Conservation (phyloP, 2,888 invertebrate genomes). For the Drosophila mulleri region DNA sequence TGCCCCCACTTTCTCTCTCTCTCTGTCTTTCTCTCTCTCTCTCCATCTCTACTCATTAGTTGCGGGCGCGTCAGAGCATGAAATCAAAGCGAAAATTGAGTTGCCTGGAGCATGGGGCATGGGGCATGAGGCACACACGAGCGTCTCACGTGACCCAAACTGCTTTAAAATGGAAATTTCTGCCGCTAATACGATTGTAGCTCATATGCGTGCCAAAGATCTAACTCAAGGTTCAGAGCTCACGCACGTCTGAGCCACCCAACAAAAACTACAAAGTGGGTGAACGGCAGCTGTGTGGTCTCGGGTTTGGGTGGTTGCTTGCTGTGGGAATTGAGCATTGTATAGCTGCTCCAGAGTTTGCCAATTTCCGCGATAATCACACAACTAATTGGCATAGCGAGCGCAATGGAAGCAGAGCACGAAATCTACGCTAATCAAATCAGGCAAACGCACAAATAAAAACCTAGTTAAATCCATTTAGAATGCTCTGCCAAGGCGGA, state of each 20-base stretch:
- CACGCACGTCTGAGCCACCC: conserved; percentile 60
- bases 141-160: conserved; percentile 63
- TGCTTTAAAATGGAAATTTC: conserved; percentile 70
- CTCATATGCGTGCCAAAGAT: conserved; percentile 48
- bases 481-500: neutral
- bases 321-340: conserved; percentile 10
- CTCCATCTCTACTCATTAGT: conserved; percentile 36
- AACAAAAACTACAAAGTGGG: conserved; percentile 51
- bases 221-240: conserved; percentile 43
- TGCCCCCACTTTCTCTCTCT: neutral
- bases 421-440: conserved; percentile 65
- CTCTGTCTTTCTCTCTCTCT: too few species aligned
- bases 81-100: conserved; percentile 63
- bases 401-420: conserved; percentile 28
- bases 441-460: conserved; percentile 45
- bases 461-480: conserved; percentile 8
- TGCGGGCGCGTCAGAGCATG: conserved; percentile 55
- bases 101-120: neutral
- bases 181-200: conserved; percentile 51
- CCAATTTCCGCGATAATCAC: conserved; percentile 70
- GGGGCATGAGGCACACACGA: conserved; percentile 2
- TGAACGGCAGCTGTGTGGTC: neutral
- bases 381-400: conserved; percentile 72
- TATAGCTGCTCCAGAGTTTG: conserved; percentile 30
- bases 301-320: neutral